These are phyloP conservation scores for Apodemia duryi DNA, from an alignment of 2,888 invertebrate genomes.

Conservation along the genomic window DNA sequence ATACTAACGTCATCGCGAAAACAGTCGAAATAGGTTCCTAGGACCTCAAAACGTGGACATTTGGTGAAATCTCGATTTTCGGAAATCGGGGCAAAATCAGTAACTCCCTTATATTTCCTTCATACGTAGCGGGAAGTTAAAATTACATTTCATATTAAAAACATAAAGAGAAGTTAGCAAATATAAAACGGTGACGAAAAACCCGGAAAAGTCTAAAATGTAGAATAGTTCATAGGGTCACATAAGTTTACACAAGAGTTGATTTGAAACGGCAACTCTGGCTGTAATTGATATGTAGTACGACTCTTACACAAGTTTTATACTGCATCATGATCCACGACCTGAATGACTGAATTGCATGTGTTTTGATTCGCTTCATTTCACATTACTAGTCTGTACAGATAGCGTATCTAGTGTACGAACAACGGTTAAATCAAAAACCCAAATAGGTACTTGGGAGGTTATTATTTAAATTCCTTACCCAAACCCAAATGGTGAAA, in stretches of 20 bases:
- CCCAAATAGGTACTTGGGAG: too few relatives aligned
- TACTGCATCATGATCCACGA: slow-evolving; percentile 25
- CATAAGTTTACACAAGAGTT: slow-evolving; percentile 1
- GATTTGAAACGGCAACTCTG: slow-evolving; percentile 4
- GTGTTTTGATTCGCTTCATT: slow-evolving; percentile 9
- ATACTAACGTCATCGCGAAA: too few relatives aligned
- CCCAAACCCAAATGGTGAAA: too few relatives aligned
- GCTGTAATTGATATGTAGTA: slow-evolving; percentile 17
- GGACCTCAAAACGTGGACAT: too few relatives aligned
- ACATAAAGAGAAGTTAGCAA: not conserved
- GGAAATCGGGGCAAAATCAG: too few relatives aligned
- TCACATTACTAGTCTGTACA: not conserved
- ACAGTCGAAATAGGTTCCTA: too few relatives aligned
- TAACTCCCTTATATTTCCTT: too few relatives aligned
- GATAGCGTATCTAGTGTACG: not conserved
- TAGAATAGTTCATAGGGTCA: not conserved
- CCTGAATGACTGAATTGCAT: not conserved
- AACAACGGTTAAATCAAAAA: too few relatives aligned
- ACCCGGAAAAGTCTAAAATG: not conserved
- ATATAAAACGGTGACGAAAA: not conserved
- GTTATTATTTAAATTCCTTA: too few relatives aligned
- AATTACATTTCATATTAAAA: not conserved
- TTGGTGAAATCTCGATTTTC: too few relatives aligned
- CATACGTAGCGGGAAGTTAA: too few relatives aligned
- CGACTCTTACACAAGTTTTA: slow-evolving; percentile 31